Evolutionary conservation across 1,140 invertebrate genomes (phyloP), one percentile per base, ranked within the genome.

Genomic region (Rhyzopertha dominica): DNA sequence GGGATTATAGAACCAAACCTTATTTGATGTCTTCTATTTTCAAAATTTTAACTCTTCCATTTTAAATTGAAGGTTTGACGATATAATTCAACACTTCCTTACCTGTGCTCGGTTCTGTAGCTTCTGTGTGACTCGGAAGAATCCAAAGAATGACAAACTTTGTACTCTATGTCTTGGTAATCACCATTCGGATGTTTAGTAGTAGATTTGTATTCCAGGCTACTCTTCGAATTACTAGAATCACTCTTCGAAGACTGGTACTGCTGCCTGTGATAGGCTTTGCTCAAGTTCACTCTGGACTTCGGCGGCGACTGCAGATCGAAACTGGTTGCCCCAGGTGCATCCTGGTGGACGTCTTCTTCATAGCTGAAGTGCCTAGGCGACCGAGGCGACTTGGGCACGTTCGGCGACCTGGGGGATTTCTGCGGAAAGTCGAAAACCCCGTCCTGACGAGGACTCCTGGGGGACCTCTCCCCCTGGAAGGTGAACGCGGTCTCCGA

Each of bases 101-200:
- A 38, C 34, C 30, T 32, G 18, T 23, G 9, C 5, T 44, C 19
- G 8, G 9, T 9, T 4, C 17, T 41, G 10, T 45, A 42, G 14
- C 49, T 50, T 25, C 51, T 54, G 4, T 51, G 43, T 5, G 60
- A 56, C 43, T 64, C 63, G 2, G 63, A 63, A n/a, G n/a, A n/a
- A 43, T 66, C 64, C 13, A 63, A 29, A 4, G 61, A 62, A 40
- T 62, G 61, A 38, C 54, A 63, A 10, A 62, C 53, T 36, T 65
- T 65, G 31, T 64, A 65, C 24, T 64, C 60, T 16, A 58, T 56
- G 47, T 58, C 58, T 43, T 63, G 57, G 24, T 63, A 62, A 24
- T 52, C 57, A 4, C 58, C 51, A 14, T 49, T 60, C 4, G 59
- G 61, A 43, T 63, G 59, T 37, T 54, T 54, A 5, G 52, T 63